Conservation (phyloP, 2,888 invertebrate genomes). For the Steinernema scapterisci region DNA sequence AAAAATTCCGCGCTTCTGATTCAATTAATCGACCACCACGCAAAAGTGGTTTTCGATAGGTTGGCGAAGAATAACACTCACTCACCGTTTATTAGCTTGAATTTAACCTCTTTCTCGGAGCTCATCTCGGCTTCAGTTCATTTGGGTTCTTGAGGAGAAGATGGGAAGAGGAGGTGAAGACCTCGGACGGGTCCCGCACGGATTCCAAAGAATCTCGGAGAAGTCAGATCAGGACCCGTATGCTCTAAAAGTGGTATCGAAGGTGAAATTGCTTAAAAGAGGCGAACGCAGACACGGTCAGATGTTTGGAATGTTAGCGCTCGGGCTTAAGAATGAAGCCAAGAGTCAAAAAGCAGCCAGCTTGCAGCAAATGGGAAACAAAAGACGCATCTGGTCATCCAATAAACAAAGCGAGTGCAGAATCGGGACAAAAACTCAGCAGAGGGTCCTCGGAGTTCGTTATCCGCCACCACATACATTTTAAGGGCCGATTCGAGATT, state of each 20-base stretch:
- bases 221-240: neutral
- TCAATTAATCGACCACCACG: conserved; percentile 8
- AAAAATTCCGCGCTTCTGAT: neutral
- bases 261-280: neutral
- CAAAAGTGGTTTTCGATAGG: neutral
- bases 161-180: neutral
- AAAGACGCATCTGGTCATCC: too few species aligned
- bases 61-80: neutral
- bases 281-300: too few species aligned
- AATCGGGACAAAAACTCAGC: too few species aligned
- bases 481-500: too few species aligned
- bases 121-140: conserved; percentile 9
- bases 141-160: neutral
- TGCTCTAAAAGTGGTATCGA: neutral
- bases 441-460: too few species aligned
- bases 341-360: too few species aligned
- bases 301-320: too few species aligned
- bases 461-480: too few species aligned
- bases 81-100: conserved; percentile 16
- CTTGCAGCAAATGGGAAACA: too few species aligned
- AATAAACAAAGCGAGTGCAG: too few species aligned
- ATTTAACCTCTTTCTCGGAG: conserved; percentile 17
- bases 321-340: too few species aligned
- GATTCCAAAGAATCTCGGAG: neutral
- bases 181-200: neutral